Evolutionary conservation across 2,797 vertebrate species (phyloP).

Genomic region (Cryptoprocta ferox): DNA sequence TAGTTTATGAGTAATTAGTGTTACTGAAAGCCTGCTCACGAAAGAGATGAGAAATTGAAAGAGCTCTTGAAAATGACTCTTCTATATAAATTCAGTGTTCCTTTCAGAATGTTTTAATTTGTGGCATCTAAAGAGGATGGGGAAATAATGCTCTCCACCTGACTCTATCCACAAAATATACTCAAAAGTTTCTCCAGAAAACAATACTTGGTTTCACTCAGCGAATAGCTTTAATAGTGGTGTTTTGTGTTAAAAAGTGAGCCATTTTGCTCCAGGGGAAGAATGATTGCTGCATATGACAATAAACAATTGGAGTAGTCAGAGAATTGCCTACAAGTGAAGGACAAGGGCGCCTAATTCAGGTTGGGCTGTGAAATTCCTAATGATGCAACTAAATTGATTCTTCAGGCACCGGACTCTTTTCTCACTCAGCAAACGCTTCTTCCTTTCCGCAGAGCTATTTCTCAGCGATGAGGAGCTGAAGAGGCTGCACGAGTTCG

Average conservation of each 20-base stretch:
- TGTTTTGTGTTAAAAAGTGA: background rate
- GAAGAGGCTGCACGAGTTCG: conserved; percentile 96
- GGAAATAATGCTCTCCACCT: background rate
- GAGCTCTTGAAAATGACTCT: background rate
- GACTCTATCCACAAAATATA: background rate
- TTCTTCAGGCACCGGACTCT: background rate
- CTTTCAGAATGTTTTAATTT: background rate
- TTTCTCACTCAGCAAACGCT: background rate
- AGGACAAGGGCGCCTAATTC: background rate
- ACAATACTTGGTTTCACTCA: background rate
- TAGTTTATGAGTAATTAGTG: background rate
- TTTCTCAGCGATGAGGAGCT: conserved; percentile 96
- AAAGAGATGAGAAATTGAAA: background rate
- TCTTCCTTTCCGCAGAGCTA: conserved; percentile 89
- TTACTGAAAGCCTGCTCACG: background rate
- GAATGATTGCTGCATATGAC: background rate
- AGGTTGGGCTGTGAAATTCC: background rate
- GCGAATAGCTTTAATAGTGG: background rate
- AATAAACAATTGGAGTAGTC: background rate
- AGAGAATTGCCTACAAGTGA: background rate
- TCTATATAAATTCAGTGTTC: background rate
- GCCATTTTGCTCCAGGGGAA: background rate
- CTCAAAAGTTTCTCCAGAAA: background rate
- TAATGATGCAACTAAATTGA: background rate
- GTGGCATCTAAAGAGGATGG: background rate